Evolutionary conservation across 2,888 invertebrate species (phyloP).

Genomic region (Athrips mouffetella): DNA sequence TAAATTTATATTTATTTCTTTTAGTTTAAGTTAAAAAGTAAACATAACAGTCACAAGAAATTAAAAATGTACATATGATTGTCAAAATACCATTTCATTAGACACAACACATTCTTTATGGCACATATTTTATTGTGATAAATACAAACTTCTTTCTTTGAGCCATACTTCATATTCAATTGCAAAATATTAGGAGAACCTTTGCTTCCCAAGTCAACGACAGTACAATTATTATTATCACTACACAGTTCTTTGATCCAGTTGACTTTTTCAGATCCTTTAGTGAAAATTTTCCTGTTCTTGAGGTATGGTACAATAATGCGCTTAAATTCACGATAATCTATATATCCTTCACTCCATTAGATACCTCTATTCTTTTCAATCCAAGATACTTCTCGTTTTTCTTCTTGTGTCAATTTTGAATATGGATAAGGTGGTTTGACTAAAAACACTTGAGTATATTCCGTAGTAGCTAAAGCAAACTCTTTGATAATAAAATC

Average conservation of each 20-base stretch:
- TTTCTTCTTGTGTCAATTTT: background rate
- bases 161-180: too few species aligned
- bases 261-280: constrained; percentile 17
- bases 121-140: constrained; percentile 1
- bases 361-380: constrained; percentile 15
- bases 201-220: constrained; percentile 10
- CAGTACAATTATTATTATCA: constrained; percentile 10
- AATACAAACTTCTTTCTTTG: too few species aligned
- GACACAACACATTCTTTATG: background rate
- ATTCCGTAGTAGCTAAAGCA: too few species aligned
- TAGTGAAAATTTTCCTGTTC: constrained; percentile 14
- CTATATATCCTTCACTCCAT: constrained; percentile 19
- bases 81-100: constrained; percentile 3
- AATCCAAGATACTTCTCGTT: constrained; percentile 4
- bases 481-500: constrained; percentile 15
- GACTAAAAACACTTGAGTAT: too few species aligned
- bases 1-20: too few species aligned
- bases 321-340: constrained; percentile 15
- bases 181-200: too few species aligned
- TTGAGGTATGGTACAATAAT: constrained; percentile 8
- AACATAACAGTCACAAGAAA: too few species aligned
- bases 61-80: constrained; percentile 1
- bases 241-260: constrained; percentile 16
- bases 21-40: too few species aligned
- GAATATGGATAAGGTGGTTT: too few species aligned